A percentile compares a stretch with the other conserved stretches of the same genome.
Evolutionary conservation across 2,113 vertebrate species (phyloP).

Genomic region (Sphaerodactylus townsendi): DNA sequence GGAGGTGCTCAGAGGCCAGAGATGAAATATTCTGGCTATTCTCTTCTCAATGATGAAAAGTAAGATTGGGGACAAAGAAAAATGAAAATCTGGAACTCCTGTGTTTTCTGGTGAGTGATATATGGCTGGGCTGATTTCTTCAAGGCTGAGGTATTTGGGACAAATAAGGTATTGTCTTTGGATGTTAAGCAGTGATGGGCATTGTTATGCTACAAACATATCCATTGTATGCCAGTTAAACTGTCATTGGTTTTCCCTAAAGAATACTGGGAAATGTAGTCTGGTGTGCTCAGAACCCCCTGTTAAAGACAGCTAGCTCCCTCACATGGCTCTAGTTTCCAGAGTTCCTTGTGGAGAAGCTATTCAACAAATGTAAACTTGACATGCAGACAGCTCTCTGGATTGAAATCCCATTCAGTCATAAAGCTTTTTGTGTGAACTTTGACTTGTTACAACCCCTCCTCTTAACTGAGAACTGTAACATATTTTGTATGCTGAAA

Average conservation of each 20-base stretch:
- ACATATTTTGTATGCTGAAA: too few species aligned
- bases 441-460: too few species aligned
- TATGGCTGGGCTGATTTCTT: neutral
- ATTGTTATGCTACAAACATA: neutral
- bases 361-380: too few species aligned
- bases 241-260: neutral
- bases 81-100: neutral
- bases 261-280: neutral
- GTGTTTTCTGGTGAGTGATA: neutral
- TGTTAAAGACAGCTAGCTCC: neutral
- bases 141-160: neutral
- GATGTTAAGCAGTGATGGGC: neutral
- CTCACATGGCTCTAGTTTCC: too few species aligned
- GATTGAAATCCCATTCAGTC: too few species aligned
- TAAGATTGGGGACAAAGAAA: neutral
- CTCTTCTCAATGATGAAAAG: neutral
- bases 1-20: neutral
- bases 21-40: conserved; percentile 24
- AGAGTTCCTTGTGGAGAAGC: too few species aligned
- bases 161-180: neutral
- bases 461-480: too few species aligned
- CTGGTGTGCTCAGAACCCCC: neutral
- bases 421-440: too few species aligned
- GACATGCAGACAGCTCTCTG: too few species aligned
- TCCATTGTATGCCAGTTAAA: neutral